Base-by-base conservation (phyloP, 2,797 vertebrate genomes). In the Siniperca obscura region DNA sequence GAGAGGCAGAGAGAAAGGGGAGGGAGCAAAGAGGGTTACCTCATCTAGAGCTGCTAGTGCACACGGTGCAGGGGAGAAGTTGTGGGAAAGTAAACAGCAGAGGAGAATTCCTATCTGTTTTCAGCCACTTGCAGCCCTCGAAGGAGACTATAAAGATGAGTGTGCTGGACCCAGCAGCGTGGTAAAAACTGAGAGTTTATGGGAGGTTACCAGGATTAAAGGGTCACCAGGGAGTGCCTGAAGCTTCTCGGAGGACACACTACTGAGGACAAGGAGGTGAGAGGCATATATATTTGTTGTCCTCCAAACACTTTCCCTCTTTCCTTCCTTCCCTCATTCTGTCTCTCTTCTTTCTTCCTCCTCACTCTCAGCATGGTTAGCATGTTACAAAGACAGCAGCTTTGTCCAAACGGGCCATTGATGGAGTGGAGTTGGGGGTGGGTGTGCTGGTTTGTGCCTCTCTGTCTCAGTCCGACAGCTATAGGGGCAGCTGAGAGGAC, bases 11-110 rank as follows among this genome's bases (percentile, higher is more conserved):
- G 59, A 36, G 65, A 73, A 85, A 78, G 89, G 82, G 87, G 90
- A 81, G 85, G 90, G 90, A 91, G 83, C 56, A 76, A 44, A 78
- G 75, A 87, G 90, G 90, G 93, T 89, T 91, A 87, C 87, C 87
- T 93, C 93, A 91, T 92, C 89, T 34, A 75, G 80, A 89, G 87
- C 88, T 68, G 90, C 87, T 71, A 40, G 90, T 86, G 89, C 81
- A 59, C 81, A 82, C 92, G 84, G 92, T 84, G 89, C 90, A 68
- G 91, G 78, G 84, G 80, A 93, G 88, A 95, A 95, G 88, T 95
- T 95, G 92, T 94, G 94, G 93, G 94, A 94, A 95, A 96, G 94
- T 96, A 94, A 95, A 95, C 92, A 94, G 91, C 88, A 68, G 75
- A 76, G 82, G 87, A 90, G 82, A 79, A 82, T 92, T 87, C 82